Evolutionary conservation across 53 echinoderm and acorn worm species (phyloP), one percentile per base, ranked within the genome.

Genomic region (Crossaster papposus): DNA sequence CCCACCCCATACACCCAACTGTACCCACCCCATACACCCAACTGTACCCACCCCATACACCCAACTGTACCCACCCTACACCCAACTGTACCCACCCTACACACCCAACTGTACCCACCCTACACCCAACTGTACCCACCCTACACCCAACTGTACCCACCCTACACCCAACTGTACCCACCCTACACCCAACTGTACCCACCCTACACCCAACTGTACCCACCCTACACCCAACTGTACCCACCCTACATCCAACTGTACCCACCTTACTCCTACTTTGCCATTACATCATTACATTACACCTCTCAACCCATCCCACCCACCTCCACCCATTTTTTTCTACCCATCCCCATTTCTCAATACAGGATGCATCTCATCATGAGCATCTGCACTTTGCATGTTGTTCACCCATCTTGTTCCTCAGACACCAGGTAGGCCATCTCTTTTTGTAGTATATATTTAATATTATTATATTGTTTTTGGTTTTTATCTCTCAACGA

Each of bases 301-400:
- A 13, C 7, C 34, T 23, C 28, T 55, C 81, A 54, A 51, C 68
- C 68, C 24, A 35, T 32, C 51, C 63, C 65, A 82, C 53, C 81
- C 81, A 81, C 4, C 65, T 24, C 78, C 88, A 88, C 78, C 50
- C 88, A 72, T 74, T 75, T 74, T 50, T 73, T 13, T 58, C 2
- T 58, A 44, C 44, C 44, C 89, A 79, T 50, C n/a, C 38, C 79
- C 51, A 76, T 74, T 81, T 82, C 62, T 74, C 38, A n/a, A 32
- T 90, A 88, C 96, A 96, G 96, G 96, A 96, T 85, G 92, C 94
- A 90, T 96, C 94, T 92, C 96, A 96, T 92, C 94, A 94, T 89
- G 91, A 94, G 79, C 96, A 96, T 92, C 94, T 96, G 80, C 96
- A 96, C 91, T 96, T 96, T 95, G 96, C 96, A 90, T 96, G 96